Evolutionary conservation across 2,113 vertebrate genomes (phyloP).

Genomic region (Notothenia coriiceps): DNA sequence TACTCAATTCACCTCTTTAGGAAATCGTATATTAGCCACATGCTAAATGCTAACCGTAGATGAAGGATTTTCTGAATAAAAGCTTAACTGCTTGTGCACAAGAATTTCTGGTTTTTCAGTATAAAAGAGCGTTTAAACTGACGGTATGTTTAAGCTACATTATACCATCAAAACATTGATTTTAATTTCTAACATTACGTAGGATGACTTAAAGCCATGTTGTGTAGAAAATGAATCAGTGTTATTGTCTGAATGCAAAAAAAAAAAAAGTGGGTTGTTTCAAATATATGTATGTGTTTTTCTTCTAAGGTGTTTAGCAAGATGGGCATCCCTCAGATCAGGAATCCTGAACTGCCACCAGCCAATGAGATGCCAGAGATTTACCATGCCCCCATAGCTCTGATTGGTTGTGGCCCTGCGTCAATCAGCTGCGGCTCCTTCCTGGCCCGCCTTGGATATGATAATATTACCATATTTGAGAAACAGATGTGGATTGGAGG

Average conservation of each 20-base stretch:
- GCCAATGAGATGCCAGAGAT: slow-evolving; percentile 72
- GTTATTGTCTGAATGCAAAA: background rate
- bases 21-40: no score
- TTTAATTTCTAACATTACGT: no score
- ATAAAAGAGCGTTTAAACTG: no score
- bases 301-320: slow-evolving; percentile 74
- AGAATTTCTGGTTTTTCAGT: no score
- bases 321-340: slow-evolving; percentile 77
- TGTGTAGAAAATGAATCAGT: background rate
- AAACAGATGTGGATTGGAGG: slow-evolving; percentile 79
- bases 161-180: no score
- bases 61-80: no score
- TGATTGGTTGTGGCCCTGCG: slow-evolving; percentile 80
- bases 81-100: no score
- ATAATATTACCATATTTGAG: slow-evolving; percentile 77
- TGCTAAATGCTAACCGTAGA: no score
- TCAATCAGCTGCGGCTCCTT: slow-evolving; percentile 81
- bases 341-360: slow-evolving; percentile 75
- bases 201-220: background rate
- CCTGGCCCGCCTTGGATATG: slow-evolving; percentile 79
- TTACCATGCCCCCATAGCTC: slow-evolving; percentile 70
- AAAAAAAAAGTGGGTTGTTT: background rate
- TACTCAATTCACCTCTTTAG: no score
- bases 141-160: no score
- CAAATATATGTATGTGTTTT: background rate